Evolutionary conservation across 2,113 vertebrate genomes (phyloP).

Genomic region (Tachuris rubrigastra): DNA sequence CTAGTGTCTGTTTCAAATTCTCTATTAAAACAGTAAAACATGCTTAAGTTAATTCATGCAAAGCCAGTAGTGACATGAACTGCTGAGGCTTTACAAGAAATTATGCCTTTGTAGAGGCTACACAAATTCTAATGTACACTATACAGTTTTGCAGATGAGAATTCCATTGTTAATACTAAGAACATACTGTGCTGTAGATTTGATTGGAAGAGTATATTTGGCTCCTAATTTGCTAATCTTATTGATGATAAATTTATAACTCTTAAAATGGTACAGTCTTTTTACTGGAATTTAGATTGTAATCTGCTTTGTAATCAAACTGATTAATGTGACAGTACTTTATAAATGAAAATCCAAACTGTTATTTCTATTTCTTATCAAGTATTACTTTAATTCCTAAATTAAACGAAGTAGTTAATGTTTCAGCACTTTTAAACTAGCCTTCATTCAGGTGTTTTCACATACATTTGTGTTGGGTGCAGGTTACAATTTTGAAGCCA

Average conservation of each 20-base stretch:
- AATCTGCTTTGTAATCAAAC: conserved; percentile 67
- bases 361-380: conserved; percentile 54
- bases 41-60: conserved; percentile 55
- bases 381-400: conserved; percentile 57
- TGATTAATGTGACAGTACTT: conserved; percentile 40
- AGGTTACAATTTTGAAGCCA: conserved; percentile 82
- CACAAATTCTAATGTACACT: conserved; percentile 7
- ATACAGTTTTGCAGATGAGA: conserved; percentile 18
- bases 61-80: conserved; percentile 56
- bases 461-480: conserved; percentile 64
- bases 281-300: conserved; percentile 70
- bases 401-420: conserved; percentile 65
- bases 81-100: conserved; percentile 56
- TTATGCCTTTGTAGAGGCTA: conserved; percentile 33
- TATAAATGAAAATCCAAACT: conserved; percentile 50
- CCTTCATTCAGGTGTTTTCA: conserved; percentile 65
- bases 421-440: conserved; percentile 76
- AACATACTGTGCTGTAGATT: conserved; percentile 33
- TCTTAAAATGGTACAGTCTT: conserved; percentile 59
- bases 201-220: conserved; percentile 51
- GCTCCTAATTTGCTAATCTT: conserved; percentile 46
- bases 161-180: conserved; percentile 22
- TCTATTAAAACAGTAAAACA: conserved; percentile 40
- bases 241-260: conserved; percentile 49
- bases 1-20: conserved; percentile 11